A percentile compares a stretch with the other conserved stretches of the same genome.
Evolutionary conservation across 2,888 invertebrate genomes (phyloP).

Genomic region (Choristoneura rosaceana): DNA sequence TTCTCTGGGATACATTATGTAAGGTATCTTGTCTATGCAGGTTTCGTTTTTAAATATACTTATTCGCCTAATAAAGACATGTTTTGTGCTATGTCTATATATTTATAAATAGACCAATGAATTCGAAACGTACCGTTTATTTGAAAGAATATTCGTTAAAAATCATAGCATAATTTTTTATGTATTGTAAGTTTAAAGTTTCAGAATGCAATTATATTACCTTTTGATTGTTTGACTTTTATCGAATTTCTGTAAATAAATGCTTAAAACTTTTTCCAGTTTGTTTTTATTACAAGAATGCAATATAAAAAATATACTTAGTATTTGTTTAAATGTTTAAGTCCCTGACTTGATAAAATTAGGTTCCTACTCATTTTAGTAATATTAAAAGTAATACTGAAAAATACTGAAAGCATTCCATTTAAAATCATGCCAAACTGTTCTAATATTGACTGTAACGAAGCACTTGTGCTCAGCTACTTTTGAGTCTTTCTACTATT

Average conservation of each 20-base stretch:
- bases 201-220: constrained; percentile 30
- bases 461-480: too few relatives aligned
- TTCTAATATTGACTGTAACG: too few relatives aligned
- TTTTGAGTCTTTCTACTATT: too few relatives aligned
- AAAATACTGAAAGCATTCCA: too few relatives aligned
- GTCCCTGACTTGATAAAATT: too few relatives aligned
- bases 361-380: too few relatives aligned
- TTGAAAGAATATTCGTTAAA: not conserved
- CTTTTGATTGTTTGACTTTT: constrained; percentile 38
- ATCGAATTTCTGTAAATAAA: constrained; percentile 40
- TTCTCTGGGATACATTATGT: constrained; percentile 7
- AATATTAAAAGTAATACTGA: too few relatives aligned
- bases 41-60: not conserved
- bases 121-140: constrained; percentile 1
- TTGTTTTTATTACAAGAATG: not conserved
- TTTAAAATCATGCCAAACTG: too few relatives aligned
- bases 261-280: not conserved
- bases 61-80: not conserved
- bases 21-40: not conserved
- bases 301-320: too few relatives aligned
- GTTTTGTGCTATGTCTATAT: not conserved
- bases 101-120: constrained; percentile 12
- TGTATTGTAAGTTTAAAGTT: constrained; percentile 8
- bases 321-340: too few relatives aligned
- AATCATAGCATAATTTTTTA: constrained; percentile 21